Percentiles rank a stretch among this genome's conserved stretches.
Conservation (phyloP, 2,113 vertebrate genomes). For the Muntiacus muntjak region DNA sequence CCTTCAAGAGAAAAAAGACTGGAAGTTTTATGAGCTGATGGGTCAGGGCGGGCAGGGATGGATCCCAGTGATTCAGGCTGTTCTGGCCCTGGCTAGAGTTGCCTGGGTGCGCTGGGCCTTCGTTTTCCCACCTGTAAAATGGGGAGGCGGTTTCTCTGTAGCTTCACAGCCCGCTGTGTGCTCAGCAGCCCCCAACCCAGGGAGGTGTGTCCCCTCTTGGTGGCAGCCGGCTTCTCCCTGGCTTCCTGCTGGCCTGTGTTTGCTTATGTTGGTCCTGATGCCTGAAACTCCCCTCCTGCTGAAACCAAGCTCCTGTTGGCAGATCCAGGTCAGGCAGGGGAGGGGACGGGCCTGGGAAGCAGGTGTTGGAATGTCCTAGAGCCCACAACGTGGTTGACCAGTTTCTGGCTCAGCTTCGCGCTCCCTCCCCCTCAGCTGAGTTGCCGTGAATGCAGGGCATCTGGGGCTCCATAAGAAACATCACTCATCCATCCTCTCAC, state of each 20-base stretch:
- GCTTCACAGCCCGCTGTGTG: background rate
- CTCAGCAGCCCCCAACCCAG: accelerated
- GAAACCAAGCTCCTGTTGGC: background rate
- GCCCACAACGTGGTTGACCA: background rate
- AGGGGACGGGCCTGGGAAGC: background rate
- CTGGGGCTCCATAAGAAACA: background rate
- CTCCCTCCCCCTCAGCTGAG: background rate
- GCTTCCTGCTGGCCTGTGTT: background rate
- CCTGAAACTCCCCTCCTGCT: background rate
- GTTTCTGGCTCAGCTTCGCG: background rate
- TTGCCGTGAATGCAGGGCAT: background rate
- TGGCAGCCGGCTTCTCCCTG: background rate
- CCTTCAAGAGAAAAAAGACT: background rate
- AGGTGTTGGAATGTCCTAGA: background rate
- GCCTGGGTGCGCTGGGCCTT: background rate
- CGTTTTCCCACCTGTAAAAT: background rate
- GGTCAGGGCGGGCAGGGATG: background rate
- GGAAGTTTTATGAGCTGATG: background rate
- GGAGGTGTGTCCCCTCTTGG: background rate
- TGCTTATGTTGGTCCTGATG: background rate
- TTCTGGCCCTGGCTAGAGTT: background rate
- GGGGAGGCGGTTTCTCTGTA: background rate
- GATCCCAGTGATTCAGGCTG: background rate
- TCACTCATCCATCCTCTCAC: background rate
- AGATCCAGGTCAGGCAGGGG: background rate